phyloP scores from a whole-genome alignment of 2,888 invertebrate genomes.

The Rotaria magnacalcarata region DNA sequence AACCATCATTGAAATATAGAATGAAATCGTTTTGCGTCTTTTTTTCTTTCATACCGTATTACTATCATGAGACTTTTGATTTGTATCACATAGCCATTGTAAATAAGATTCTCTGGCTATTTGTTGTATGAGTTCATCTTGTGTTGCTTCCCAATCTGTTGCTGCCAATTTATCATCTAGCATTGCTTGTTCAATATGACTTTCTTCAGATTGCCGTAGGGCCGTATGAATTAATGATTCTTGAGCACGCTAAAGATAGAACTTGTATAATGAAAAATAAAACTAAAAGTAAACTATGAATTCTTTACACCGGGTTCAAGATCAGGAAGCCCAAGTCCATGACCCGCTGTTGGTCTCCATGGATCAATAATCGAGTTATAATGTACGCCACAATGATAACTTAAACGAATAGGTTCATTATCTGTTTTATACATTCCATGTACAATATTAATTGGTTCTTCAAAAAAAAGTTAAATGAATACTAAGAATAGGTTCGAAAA shows the following conservation, averaged over 20 bases:
- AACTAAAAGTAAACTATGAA: neutral
- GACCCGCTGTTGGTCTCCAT: constrained; percentile 66
- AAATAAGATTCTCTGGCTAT: constrained; percentile 78
- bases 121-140: constrained; percentile 81
- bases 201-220: constrained; percentile 71
- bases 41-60: neutral
- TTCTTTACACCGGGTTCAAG: constrained; percentile 67
- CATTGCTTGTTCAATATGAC: constrained; percentile 74
- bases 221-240: constrained; percentile 71
- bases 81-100: constrained; percentile 71
- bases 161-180: constrained; percentile 80
- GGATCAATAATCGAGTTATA: constrained; percentile 84
- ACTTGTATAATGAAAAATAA: neutral
- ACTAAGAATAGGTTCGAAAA: neutral
- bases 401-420: constrained; percentile 72
- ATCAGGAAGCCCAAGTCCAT: constrained; percentile 76
- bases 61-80: constrained; percentile 53
- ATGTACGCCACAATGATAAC: constrained; percentile 79
- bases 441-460: constrained; percentile 80
- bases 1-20: neutral
- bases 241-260: constrained; percentile 64
- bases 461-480: constrained; percentile 48
- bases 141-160: constrained; percentile 84
- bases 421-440: constrained; percentile 73
- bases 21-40: too few species aligned